Percentiles rank a stretch among this genome's conserved stretches.
These are phyloP conservation scores for Ctenopoma multispine DNA, from an alignment of 2,797 vertebrate species.

Conservation along the genomic window DNA sequence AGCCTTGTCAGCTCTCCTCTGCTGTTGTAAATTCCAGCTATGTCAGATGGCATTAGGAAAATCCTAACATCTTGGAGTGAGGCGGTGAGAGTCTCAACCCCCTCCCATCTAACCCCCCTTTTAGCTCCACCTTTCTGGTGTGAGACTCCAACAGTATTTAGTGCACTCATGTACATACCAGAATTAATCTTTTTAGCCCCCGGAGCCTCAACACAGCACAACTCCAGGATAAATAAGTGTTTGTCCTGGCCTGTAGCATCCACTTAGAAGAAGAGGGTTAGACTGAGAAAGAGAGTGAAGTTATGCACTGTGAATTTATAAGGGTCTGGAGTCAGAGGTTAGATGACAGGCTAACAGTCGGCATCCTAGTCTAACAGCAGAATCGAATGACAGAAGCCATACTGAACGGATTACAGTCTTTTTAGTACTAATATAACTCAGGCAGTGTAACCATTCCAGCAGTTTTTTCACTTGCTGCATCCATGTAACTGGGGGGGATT, in stretches of 20 bases:
- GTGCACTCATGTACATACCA: constrained; percentile 67
- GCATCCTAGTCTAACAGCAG: constrained; percentile 76
- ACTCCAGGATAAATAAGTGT: constrained; percentile 78
- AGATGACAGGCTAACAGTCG: constrained; percentile 71
- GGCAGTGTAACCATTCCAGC: constrained; percentile 75
- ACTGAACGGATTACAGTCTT: constrained; percentile 79
- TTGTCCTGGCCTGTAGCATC: constrained; percentile 70
- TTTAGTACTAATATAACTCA: constrained; percentile 75
- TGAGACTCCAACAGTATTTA: constrained; percentile 66
- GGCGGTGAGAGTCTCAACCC: constrained; percentile 55
- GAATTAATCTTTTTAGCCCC: constrained; percentile 72
- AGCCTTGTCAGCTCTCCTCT: constrained; percentile 26
- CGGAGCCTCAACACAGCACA: constrained; percentile 66
- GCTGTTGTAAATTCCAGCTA: background rate
- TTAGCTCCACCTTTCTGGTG: constrained; percentile 42
- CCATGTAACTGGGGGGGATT: constrained; percentile 77
- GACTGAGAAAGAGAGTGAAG: constrained; percentile 34
- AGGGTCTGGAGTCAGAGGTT: constrained; percentile 65
- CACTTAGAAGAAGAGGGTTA: constrained; percentile 45
- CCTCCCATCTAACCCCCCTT: constrained; percentile 16
- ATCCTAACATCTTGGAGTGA: constrained; percentile 68
- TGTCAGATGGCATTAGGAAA: constrained; percentile 70
- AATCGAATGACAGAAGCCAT: constrained; percentile 76
- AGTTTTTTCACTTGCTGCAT: constrained; percentile 63
- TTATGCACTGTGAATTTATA: constrained; percentile 66